Base-by-base conservation (phyloP, 1,140 invertebrate genomes). In the Dufourea novaeangliae region DNA sequence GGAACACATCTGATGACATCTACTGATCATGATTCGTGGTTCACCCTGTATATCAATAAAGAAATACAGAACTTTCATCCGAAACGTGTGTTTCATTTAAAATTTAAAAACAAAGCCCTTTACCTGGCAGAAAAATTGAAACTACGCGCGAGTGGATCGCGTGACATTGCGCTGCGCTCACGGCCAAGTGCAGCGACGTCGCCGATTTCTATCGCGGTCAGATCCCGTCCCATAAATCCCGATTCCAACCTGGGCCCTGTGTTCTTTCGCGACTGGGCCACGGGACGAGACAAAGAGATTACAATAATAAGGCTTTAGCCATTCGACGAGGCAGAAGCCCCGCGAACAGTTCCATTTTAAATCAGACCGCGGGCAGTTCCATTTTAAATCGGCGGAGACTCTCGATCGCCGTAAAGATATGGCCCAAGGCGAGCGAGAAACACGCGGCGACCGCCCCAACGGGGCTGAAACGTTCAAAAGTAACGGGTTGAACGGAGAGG, bases 331-430 rank as follows among this genome's bases (percentile, higher is more conserved):
- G 34, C n/a, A n/a, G n/a, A n/a, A n/a, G n/a, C n/a, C 27, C n/a
- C 22, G 34, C 14, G n/a, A 54, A n/a, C 25, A n/a, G 34, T 66
- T 64, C 61, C 64, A 25, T 62, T 22, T 74, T 25, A 25, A 62
- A 62, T 74, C 64, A 62, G 71, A 34, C 71, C 61, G 54, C 64
- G 64, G 54, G 46, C 25, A n/a, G 34, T 66, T 64, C 61, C 64
- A 25, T 62, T 22, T 74, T 25, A 25, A 62, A 62, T 74, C 64
- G 71, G 71, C 64, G 64, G 54, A 62, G n/a, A n/a, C n/a, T n/a
- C 52, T 66, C 22, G 71, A 54, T 56, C 73, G 54, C 46, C 46
- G 46, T n/a, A n/a, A 7, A 50, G 46, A 50, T 50, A 50, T 50
- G 46, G 46, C n/a, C 46, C 46, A 50, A 50, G 46, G 46, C 46